These are phyloP conservation scores for Spilosoma lubricipeda DNA, from an alignment of 2,888 invertebrate genomes.

Conservation along the genomic window DNA sequence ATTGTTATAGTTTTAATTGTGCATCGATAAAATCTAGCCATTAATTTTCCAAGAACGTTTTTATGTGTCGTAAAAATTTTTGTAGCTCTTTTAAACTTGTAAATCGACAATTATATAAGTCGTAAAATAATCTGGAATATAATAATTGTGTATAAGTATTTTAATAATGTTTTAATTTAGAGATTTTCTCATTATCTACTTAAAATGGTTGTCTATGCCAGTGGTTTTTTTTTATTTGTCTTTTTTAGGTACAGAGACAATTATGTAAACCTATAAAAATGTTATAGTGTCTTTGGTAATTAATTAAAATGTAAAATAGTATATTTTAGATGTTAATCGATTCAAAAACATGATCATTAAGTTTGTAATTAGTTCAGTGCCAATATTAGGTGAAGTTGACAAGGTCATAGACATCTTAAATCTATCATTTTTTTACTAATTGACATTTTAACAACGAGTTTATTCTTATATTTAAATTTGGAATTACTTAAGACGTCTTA, in stretches of 20 bases:
- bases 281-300: constrained; percentile 6
- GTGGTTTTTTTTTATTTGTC: constrained; percentile 5
- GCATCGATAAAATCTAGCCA: constrained; percentile 43
- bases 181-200: constrained; percentile 23
- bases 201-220: background rate
- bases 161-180: constrained; percentile 40
- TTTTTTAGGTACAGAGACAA: background rate
- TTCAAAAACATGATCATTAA: constrained; percentile 3
- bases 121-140: constrained; percentile 39
- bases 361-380: background rate
- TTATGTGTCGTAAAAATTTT: constrained; percentile 34
- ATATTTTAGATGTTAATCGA: background rate
- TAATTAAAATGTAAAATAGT: constrained; percentile 4
- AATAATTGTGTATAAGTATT: constrained; percentile 29
- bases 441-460: background rate
- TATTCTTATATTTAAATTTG: background rate
- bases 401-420: background rate
- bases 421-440: background rate
- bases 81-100: constrained; percentile 29
- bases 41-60: constrained; percentile 37
- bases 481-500: background rate
- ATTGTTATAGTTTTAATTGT: constrained; percentile 28
- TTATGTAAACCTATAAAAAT: constrained; percentile 11
- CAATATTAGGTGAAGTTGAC: background rate
- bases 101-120: constrained; percentile 43